Evolutionary conservation across 2,113 vertebrate species (phyloP).

Genomic region (Tonatia bakeri): DNA sequence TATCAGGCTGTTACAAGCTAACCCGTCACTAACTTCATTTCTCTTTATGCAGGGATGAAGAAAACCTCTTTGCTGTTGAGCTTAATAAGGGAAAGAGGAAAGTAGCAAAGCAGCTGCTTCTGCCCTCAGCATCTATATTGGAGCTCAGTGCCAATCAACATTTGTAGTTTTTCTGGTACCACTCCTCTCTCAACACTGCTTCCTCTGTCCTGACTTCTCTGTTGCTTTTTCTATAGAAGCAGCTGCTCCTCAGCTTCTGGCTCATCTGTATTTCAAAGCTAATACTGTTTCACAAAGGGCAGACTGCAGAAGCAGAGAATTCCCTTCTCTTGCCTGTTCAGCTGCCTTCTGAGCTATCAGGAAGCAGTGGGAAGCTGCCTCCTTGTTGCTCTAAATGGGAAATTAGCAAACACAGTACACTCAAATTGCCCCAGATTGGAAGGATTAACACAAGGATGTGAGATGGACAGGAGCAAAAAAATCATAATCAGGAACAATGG

Average conservation of each 20-base stretch:
- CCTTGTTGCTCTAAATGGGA: constrained; percentile 54
- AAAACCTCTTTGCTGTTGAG: neutral
- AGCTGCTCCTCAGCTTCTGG: constrained; percentile 35
- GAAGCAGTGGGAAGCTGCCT: constrained; percentile 46
- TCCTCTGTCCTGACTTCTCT: neutral
- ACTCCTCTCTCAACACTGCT: neutral
- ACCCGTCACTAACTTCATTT: neutral
- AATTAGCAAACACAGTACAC: constrained; percentile 64
- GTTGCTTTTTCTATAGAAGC: neutral
- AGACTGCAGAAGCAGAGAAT: constrained; percentile 27
- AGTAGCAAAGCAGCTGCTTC: neutral
- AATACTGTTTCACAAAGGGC: constrained; percentile 36
- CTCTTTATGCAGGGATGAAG: neutral
- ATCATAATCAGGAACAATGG: constrained; percentile 45
- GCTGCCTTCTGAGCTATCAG: constrained; percentile 46
- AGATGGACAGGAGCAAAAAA: constrained; percentile 56
- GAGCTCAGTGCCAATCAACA: neutral
- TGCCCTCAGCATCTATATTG: neutral
- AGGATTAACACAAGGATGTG: constrained; percentile 52
- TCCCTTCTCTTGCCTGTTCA: constrained; percentile 33
- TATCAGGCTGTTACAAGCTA: neutral
- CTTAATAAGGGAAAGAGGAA: neutral
- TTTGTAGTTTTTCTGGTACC: neutral
- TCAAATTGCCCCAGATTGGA: constrained; percentile 57
- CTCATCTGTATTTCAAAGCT: constrained; percentile 40